Conservation (phyloP, 2,113 vertebrate species). For the Benitochromis conjunctus region DNA sequence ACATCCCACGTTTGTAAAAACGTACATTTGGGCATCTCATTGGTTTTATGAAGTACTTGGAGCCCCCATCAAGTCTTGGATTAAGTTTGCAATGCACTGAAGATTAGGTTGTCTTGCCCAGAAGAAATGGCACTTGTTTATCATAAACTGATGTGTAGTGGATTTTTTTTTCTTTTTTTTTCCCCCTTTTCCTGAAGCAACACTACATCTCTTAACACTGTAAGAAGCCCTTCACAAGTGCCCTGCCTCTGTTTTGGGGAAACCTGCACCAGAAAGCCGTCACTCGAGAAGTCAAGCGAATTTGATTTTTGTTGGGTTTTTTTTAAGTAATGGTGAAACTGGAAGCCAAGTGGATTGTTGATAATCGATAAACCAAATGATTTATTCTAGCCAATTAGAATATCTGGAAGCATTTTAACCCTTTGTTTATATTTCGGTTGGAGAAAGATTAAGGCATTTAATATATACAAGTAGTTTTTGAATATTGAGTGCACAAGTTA, state of each 20-base stretch:
- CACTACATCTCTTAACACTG: constrained; percentile 83
- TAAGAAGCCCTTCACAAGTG: constrained; percentile 18
- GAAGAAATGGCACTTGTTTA: constrained; percentile 23
- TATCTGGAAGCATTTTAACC: constrained; percentile 39
- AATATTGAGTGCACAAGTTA: constrained; percentile 46
- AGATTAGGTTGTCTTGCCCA: constrained; percentile 4
- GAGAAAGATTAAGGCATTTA: constrained; percentile 58
- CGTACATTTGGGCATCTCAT: not conserved
- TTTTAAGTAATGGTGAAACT: constrained; percentile 31
- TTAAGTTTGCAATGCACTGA: constrained; percentile 64
- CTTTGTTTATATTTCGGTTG: constrained; percentile 37
- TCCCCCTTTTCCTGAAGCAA: constrained; percentile 66
- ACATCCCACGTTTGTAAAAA: not conserved
- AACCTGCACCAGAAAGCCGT: not conserved
- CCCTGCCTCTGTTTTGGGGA: not conserved
- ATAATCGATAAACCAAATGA: constrained; percentile 56
- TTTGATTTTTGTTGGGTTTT: not conserved
- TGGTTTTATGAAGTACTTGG: constrained; percentile 27
- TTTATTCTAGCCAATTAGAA: constrained; percentile 40
- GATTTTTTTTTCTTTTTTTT: not conserved
- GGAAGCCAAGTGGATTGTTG: constrained; percentile 38
- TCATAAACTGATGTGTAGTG: constrained; percentile 36
- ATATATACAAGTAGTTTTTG: constrained; percentile 61
- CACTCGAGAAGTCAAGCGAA: not conserved
- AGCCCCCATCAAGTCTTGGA: constrained; percentile 19